A percentile compares a stretch with the other conserved stretches of the same genome.
Evolutionary conservation across 2,113 vertebrate species (phyloP).

Genomic region (Scomber scombrus): DNA sequence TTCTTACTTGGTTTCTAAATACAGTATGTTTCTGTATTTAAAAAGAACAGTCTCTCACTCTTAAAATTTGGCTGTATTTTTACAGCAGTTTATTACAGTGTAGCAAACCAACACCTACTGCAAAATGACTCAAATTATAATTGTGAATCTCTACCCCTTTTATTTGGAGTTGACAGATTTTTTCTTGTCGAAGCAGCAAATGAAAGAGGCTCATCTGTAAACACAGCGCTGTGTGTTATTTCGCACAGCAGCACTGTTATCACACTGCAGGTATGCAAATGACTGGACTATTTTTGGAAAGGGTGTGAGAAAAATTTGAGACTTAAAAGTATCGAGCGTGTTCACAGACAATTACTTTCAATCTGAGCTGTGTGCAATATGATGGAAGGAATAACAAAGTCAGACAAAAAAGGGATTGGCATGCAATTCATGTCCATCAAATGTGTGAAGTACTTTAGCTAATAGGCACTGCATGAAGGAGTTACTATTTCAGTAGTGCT

Average conservation of each 20-base stretch:
- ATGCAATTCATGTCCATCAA: not conserved
- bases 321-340: not conserved
- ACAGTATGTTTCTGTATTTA: too few relatives aligned
- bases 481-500: not conserved
- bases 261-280: conserved; percentile 74
- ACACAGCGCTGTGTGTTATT: conserved; percentile 62
- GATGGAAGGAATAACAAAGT: conserved; percentile 5
- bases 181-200: conserved; percentile 44
- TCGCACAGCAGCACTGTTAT: conserved; percentile 58
- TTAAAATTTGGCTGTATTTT: too few relatives aligned
- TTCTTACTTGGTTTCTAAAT: too few relatives aligned
- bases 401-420: not conserved
- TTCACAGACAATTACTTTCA: not conserved
- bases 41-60: too few relatives aligned
- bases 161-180: conserved; percentile 47
- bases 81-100: too few relatives aligned
- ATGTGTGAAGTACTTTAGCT: not conserved
- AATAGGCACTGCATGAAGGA: not conserved
- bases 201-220: conserved; percentile 58
- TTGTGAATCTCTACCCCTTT: conserved; percentile 2
- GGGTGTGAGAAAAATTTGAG: conserved; percentile 63
- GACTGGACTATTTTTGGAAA: conserved; percentile 69
- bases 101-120: not conserved
- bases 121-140: not conserved
- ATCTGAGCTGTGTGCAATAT: not conserved